Percentiles rank a stretch among this genome's conserved stretches.
Evolutionary conservation across 2,888 invertebrate genomes (phyloP).

Genomic region (Oligia fasciuncula): DNA sequence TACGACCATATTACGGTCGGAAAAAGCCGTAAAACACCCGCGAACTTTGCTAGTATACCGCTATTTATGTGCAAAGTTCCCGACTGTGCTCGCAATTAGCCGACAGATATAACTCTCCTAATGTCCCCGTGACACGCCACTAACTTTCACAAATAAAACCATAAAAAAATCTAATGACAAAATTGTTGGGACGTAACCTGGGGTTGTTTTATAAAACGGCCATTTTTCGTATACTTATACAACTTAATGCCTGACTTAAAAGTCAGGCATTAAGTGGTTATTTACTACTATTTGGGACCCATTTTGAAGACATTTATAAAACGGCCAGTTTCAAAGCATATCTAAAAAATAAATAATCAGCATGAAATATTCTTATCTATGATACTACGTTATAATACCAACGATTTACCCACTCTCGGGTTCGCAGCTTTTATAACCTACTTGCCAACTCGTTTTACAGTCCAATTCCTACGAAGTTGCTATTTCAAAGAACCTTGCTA

Average conservation of each 20-base stretch:
- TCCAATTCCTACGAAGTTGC: slow-evolving; percentile 32
- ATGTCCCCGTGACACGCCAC: slow-evolving; percentile 58
- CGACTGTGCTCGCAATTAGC: slow-evolving; percentile 58
- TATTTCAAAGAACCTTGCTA: slow-evolving; percentile 33
- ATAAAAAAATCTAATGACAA: slow-evolving; percentile 39
- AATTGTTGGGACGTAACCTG: slow-evolving; percentile 21
- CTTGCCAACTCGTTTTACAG: slow-evolving; percentile 35
- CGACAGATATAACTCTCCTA: slow-evolving; percentile 56
- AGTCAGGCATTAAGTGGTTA: no score
- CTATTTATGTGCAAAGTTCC: slow-evolving; percentile 66
- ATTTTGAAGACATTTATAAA: neutral
- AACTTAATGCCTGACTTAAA: neutral
- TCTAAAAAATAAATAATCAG: slow-evolving; percentile 1
- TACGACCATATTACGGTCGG: slow-evolving; percentile 40
- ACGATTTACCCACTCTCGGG: slow-evolving; percentile 5
- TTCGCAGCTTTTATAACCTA: slow-evolving; percentile 27
- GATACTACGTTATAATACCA: slow-evolving; percentile 2
- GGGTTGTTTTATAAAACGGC: slow-evolving; percentile 1
- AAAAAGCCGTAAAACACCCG: slow-evolving; percentile 50
- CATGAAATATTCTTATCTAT: neutral
- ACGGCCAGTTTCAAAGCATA: neutral
- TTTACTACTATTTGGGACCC: neutral
- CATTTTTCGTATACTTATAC: neutral
- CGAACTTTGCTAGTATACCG: slow-evolving; percentile 60
- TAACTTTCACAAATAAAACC: slow-evolving; percentile 48